phyloP scores from a whole-genome alignment of 2,888 invertebrate genomes.

The Drosophila paranaensis region DNA sequence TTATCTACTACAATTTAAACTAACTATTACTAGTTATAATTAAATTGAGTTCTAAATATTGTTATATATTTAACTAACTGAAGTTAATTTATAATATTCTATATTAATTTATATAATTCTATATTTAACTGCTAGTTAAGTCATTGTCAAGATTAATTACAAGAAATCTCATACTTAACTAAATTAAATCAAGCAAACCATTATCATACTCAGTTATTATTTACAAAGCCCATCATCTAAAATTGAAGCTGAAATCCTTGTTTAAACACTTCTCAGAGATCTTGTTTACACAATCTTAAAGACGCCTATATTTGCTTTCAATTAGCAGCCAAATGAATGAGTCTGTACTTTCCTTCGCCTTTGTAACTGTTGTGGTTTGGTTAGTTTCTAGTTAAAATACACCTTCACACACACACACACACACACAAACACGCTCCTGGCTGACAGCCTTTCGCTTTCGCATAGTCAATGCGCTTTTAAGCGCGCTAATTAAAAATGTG shows the following conservation, averaged over 20 bases:
- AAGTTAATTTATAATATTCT: too few relatives aligned
- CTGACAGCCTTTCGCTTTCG: slow-evolving; percentile 35
- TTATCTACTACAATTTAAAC: too few relatives aligned
- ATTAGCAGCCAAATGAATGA: slow-evolving; percentile 2
- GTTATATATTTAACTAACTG: too few relatives aligned
- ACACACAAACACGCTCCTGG: background rate
- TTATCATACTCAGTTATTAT: background rate
- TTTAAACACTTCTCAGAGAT: too few relatives aligned
- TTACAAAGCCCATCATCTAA: background rate
- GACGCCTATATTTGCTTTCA: slow-evolving; percentile 1
- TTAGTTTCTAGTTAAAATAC: slow-evolving; percentile 6
- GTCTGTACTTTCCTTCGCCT: background rate
- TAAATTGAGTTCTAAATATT: too few relatives aligned
- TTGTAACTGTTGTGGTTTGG: slow-evolving; percentile 22
- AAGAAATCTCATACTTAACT: too few relatives aligned
- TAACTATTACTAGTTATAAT: too few relatives aligned
- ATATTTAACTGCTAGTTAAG: too few relatives aligned
- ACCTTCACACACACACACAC: slow-evolving; percentile 7
- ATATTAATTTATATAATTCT: too few relatives aligned
- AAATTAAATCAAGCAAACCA: too few relatives aligned
- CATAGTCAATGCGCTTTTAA: slow-evolving; percentile 76
- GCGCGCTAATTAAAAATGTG: slow-evolving; percentile 80
- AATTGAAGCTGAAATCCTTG: too few relatives aligned
- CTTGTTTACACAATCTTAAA: background rate
- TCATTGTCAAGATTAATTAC: too few relatives aligned